Conservation (phyloP, 2,888 invertebrate genomes). For the Oxycera nigricornis region DNA sequence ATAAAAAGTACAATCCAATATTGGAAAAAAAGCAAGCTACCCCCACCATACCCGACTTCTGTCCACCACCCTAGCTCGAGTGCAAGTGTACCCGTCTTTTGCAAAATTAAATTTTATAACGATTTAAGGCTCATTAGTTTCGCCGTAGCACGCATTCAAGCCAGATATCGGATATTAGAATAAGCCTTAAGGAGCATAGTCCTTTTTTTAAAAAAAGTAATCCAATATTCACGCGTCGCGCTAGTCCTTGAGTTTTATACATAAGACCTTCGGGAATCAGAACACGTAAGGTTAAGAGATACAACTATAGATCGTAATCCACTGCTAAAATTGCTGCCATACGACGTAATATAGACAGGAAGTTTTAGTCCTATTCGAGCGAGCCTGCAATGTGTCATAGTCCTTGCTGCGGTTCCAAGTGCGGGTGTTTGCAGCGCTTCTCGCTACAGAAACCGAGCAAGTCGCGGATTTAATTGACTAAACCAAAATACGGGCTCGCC, state of each 20-base stretch:
- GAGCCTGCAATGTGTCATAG: not conserved
- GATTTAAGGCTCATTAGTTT: slow-evolving; percentile 20
- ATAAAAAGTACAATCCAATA: slow-evolving; percentile 33
- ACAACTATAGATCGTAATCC: slow-evolving; percentile 8
- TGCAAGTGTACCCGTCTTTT: slow-evolving; percentile 34
- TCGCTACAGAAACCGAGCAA: not conserved
- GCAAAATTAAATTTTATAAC: slow-evolving; percentile 30
- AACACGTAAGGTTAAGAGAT: not conserved
- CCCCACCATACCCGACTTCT: slow-evolving; percentile 30
- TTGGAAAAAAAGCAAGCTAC: slow-evolving; percentile 18
- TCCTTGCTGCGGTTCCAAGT: slow-evolving; percentile 4
- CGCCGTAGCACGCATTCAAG: slow-evolving; percentile 22
- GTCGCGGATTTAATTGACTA: not conserved
- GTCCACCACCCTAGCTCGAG: slow-evolving; percentile 34
- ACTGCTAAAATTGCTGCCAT: slow-evolving; percentile 38
- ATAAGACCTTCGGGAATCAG: slow-evolving; percentile 15
- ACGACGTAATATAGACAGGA: slow-evolving; percentile 16
- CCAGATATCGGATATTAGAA: not conserved
- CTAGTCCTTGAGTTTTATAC: slow-evolving; percentile 17
- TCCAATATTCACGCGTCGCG: slow-evolving; percentile 27
- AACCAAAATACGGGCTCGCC: not conserved
- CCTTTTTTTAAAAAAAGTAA: not conserved
- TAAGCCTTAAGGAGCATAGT: slow-evolving; percentile 26
- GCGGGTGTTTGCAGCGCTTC: slow-evolving; percentile 11
- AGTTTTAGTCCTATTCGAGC: slow-evolving; percentile 2